phyloP scores from a whole-genome alignment of 2,113 vertebrate species.

The Apistogramma diplotaenia region DNA sequence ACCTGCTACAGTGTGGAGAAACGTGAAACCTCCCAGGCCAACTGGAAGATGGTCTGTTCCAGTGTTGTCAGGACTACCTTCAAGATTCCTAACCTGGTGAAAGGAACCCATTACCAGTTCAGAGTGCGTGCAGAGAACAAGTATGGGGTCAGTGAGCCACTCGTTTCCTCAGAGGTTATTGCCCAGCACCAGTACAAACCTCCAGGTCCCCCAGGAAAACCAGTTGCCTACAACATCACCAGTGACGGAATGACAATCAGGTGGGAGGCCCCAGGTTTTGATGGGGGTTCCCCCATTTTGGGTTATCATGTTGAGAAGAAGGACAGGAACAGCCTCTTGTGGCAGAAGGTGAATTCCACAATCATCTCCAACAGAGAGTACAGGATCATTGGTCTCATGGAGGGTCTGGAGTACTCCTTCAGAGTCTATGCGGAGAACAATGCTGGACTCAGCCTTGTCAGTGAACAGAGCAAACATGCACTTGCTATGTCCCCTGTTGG shows the following conservation, averaged over 20 bases:
- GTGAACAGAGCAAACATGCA: constrained; percentile 94
- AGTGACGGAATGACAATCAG: constrained; percentile 94
- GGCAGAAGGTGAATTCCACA: constrained; percentile 91
- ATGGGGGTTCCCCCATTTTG: constrained; percentile 92
- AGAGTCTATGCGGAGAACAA: constrained; percentile 94
- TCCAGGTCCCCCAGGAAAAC: constrained; percentile 92
- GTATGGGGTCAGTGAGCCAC: constrained; percentile 89
- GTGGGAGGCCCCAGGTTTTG: constrained; percentile 93
- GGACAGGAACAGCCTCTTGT: constrained; percentile 97
- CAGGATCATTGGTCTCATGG: constrained; percentile 88
- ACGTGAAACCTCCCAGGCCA: constrained; percentile 92
- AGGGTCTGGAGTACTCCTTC: constrained; percentile 97
- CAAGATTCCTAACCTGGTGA: constrained; percentile 93
- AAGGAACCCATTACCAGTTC: constrained; percentile 92
- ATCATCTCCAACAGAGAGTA: constrained; percentile 92
- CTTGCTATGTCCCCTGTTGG: constrained; percentile 95
- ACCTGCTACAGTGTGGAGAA: constrained; percentile 97
- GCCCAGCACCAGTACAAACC: constrained; percentile 96
- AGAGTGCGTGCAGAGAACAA: constrained; percentile 96
- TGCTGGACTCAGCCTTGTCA: constrained; percentile 87
- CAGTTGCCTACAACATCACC: constrained; percentile 91
- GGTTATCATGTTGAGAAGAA: constrained; percentile 98
- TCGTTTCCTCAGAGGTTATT: constrained; percentile 83
- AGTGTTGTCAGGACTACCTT: constrained; percentile 91
- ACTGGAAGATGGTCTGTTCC: constrained; percentile 97